Conservation (phyloP, 2,888 invertebrate genomes). For the Stramonita haemastoma region DNA sequence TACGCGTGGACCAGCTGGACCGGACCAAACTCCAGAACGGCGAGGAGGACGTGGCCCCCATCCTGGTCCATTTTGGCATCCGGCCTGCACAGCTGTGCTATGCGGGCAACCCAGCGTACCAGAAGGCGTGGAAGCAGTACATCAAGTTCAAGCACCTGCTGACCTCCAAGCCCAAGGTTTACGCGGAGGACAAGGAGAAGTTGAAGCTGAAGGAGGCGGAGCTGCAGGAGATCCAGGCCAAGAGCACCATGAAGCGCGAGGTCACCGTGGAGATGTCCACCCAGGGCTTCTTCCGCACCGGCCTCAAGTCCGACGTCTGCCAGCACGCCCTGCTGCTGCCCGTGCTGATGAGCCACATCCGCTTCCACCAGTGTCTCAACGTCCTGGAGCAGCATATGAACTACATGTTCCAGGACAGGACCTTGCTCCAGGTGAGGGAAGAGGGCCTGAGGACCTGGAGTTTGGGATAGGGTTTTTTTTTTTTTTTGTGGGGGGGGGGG, state of each 20-base stretch:
- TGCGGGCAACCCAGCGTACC: slow-evolving; percentile 97
- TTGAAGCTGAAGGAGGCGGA: slow-evolving; percentile 91
- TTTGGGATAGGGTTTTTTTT: not conserved
- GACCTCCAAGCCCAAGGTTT: slow-evolving; percentile 96
- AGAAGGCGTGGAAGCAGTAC: slow-evolving; percentile 97
- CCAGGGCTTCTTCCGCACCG: slow-evolving; percentile 94
- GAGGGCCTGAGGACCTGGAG: not conserved
- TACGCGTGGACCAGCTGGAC: slow-evolving; percentile 96
- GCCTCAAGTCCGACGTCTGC: slow-evolving; percentile 96
- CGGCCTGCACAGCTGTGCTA: slow-evolving; percentile 96
- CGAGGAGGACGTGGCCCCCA: slow-evolving; percentile 16
- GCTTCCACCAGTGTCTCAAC: slow-evolving; percentile 94
- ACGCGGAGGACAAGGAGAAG: slow-evolving; percentile 92
- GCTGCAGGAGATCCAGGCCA: slow-evolving; percentile 92
- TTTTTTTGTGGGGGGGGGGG: too few relatives aligned
- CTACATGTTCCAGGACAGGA: slow-evolving; percentile 92
- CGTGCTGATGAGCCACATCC: slow-evolving; percentile 92
- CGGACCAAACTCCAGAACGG: slow-evolving; percentile 44
- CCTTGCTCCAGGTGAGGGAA: slow-evolving; percentile 84
- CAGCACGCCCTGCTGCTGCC: slow-evolving; percentile 98
- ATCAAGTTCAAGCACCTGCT: slow-evolving; percentile 96
- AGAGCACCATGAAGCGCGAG: slow-evolving; percentile 94
- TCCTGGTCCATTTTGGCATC: slow-evolving; percentile 89
- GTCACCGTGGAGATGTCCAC: slow-evolving; percentile 94
- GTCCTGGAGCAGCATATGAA: slow-evolving; percentile 86